Conservation (phyloP, 2,888 invertebrate species). For the Caenorhabditis sp. region DNA sequence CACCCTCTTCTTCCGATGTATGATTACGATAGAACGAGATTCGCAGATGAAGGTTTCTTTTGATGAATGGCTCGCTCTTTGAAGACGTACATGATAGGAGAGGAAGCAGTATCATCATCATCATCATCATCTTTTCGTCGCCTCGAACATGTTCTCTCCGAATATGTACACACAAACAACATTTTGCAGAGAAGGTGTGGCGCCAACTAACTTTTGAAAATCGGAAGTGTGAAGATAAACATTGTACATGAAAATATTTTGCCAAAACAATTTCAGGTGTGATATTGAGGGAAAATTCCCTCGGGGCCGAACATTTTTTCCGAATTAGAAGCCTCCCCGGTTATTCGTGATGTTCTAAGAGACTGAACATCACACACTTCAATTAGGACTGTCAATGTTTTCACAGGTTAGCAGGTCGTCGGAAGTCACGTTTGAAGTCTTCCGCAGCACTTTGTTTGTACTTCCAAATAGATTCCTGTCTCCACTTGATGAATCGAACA, state of each 20-base stretch:
- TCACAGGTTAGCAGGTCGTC: constrained; percentile 27
- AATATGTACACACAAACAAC: constrained; percentile 33
- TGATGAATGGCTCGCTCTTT: constrained; percentile 48
- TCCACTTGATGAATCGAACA: constrained; percentile 11
- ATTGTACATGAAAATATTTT: too few relatives aligned
- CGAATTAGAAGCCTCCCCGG: too few relatives aligned
- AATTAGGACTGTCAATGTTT: constrained; percentile 38
- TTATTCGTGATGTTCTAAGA: too few relatives aligned
- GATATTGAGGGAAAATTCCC: too few relatives aligned
- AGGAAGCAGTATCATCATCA: constrained; percentile 17
- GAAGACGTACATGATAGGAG: constrained; percentile 24
- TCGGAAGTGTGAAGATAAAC: background rate
- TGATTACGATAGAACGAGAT: constrained; percentile 52
- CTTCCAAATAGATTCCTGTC: constrained; percentile 19
- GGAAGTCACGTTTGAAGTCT: constrained; percentile 42
- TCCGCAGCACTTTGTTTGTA: constrained; percentile 36
- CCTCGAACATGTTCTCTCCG: constrained; percentile 29
- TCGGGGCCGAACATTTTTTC: too few relatives aligned
- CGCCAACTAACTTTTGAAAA: constrained; percentile 34
- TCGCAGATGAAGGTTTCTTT: constrained; percentile 47
- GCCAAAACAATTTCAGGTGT: too few relatives aligned
- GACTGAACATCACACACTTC: constrained; percentile 20
- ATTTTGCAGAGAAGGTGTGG: constrained; percentile 33
- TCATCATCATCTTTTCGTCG: constrained; percentile 16
- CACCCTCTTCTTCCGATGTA: constrained; percentile 37